Evolutionary conservation across 2,888 invertebrate genomes (phyloP), one percentile per base, ranked within the genome.

Genomic region (Hofmannophila pseudospretella): DNA sequence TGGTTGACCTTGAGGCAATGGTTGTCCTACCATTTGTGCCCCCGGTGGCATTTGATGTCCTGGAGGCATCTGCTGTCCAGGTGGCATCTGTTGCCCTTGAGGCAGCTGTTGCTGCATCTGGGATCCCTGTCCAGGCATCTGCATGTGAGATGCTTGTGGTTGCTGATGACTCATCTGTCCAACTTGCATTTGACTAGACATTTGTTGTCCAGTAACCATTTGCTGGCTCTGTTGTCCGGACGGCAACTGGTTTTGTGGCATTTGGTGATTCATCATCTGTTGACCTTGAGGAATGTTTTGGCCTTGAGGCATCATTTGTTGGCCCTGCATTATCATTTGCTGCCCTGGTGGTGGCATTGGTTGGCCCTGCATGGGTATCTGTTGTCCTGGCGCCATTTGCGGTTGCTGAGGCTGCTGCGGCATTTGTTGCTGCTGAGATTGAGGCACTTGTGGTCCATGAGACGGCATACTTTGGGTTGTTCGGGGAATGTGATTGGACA

Each of bases 271-370:
- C 45, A 67, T 55, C 45, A 57, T 60, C 42, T 59, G 60, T 42
- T 62, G 67, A 16, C 57, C 54, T 34, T 59, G 65, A 8, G 11
- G 28, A 12, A 23, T 22, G 4, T 11, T 7, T 7, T 19, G 27
- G 3, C 16, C 32, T 22, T 11, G 32, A 32, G 11, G 19, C 11
- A 22, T 23, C 14, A 64, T 54, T 36, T 49, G 51, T 30, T 63
- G 67, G 0, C 68, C 67, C 43, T 64, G 78, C 61, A 75, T 67
- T 42, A 67, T 67, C 44, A 67, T 60, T 42, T 62, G 68, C 29
- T 58, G 69, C 8, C 63, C 68, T 10, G 60, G 64, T 8, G 49
- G 53, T 37, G 56, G 58, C 38, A 65, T 42, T 5, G 58, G 52
- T 41, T 68, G 73, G 5, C 62, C 62, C 9, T 59, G 58, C 45